Conservation (phyloP, 2,888 invertebrate species). For the Dryobotodes eremita region DNA sequence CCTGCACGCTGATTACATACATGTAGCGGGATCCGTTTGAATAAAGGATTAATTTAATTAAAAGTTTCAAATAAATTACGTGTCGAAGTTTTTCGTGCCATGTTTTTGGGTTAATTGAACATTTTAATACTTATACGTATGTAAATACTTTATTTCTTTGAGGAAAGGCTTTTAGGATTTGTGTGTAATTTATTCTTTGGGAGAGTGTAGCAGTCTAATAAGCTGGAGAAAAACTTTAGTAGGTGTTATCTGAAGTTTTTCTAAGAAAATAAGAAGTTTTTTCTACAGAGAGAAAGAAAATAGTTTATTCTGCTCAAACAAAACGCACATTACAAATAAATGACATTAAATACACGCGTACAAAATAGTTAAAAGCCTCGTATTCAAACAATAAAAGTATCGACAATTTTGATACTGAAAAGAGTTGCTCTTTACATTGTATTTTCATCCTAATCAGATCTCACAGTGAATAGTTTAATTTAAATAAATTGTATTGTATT, state of each 20-base stretch:
- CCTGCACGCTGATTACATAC: constrained; percentile 60
- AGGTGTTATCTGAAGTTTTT: not conserved
- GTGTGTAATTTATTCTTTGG: not conserved
- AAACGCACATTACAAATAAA: too few relatives aligned
- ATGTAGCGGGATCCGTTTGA: constrained; percentile 60
- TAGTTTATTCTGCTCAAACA: too few relatives aligned
- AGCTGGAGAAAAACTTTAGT: too few relatives aligned
- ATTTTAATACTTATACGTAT: constrained; percentile 32
- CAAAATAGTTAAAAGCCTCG: too few relatives aligned
- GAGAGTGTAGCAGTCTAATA: not conserved
- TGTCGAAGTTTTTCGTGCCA: constrained; percentile 46
- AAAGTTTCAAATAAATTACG: constrained; percentile 59
- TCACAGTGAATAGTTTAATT: not conserved
- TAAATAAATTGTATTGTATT: not conserved
- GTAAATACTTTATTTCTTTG: not conserved
- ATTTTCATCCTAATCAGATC: not conserved
- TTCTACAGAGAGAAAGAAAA: not conserved
- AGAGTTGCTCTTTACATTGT: not conserved
- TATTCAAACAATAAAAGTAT: too few relatives aligned
- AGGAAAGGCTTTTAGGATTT: not conserved
- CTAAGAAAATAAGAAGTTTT: too few relatives aligned
- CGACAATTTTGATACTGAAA: too few relatives aligned
- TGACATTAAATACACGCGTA: too few relatives aligned
- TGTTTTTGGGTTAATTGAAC: constrained; percentile 51
- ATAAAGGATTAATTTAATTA: constrained; percentile 65